Percentiles rank a stretch among this genome's conserved stretches.
Evolutionary conservation across 2,113 vertebrate species (phyloP).

Genomic region (Eonycteris spelaea): DNA sequence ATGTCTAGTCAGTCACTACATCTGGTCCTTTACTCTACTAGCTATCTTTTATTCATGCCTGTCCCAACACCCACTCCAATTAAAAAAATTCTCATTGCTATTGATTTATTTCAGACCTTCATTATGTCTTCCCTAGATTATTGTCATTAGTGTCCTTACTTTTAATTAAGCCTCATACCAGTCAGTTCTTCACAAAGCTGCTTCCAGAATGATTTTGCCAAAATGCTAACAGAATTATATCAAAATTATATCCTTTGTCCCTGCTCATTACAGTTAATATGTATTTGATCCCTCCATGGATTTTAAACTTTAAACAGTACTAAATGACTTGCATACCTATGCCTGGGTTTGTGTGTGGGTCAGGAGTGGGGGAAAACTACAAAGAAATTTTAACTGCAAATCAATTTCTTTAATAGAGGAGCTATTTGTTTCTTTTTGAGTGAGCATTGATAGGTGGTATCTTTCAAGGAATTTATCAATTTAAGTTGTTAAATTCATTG

Average conservation of each 20-base stretch:
- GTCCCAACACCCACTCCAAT: neutral
- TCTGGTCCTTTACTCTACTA: neutral
- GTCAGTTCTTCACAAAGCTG: neutral
- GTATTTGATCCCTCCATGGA: neutral
- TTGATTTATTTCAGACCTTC: neutral
- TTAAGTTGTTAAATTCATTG: neutral
- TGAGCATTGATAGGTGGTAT: neutral
- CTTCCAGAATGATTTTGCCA: slow-evolving; percentile 5
- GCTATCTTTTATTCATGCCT: neutral
- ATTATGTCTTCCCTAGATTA: neutral
- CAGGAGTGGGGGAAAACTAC: neutral
- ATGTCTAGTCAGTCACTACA: neutral
- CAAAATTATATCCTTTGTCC: neutral
- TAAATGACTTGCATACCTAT: neutral
- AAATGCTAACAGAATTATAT: neutral
- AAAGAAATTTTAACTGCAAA: neutral
- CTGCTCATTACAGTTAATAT: neutral
- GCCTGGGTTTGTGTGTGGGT: neutral
- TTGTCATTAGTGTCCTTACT: neutral
- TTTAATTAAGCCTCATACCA: neutral
- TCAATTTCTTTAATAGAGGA: neutral
- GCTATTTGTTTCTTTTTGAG: slow-evolving; percentile 1
- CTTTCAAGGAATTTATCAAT: neutral
- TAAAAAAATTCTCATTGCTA: neutral
- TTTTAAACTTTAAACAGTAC: neutral